A percentile compares a stretch with the other conserved stretches of the same genome.
Evolutionary conservation across 2,113 vertebrate species (phyloP).

Genomic region (Cervus canadensis): DNA sequence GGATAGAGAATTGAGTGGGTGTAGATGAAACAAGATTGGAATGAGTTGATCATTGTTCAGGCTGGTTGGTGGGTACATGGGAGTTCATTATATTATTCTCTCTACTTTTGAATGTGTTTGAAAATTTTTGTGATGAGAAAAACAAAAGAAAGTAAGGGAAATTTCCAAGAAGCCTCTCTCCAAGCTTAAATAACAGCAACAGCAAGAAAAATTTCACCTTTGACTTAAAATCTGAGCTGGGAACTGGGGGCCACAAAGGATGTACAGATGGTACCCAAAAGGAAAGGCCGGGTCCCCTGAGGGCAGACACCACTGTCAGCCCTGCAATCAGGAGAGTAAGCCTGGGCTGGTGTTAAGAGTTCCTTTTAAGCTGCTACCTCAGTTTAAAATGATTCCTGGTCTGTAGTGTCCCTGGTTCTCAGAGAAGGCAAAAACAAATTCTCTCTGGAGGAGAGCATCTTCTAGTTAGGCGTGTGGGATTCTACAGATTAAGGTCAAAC

Average conservation of each 20-base stretch:
- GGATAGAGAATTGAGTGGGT: neutral
- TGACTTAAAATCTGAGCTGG: neutral
- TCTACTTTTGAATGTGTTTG: neutral
- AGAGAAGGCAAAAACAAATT: neutral
- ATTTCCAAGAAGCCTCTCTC: neutral
- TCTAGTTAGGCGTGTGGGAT: neutral
- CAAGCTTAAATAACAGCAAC: neutral
- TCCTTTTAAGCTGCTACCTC: neutral
- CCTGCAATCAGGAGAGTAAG: neutral
- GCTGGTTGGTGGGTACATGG: neutral
- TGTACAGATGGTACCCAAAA: too few relatives aligned
- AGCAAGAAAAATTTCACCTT: neutral
- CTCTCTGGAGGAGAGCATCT: neutral
- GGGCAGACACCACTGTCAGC: fast-evolving
- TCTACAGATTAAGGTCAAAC: neutral
- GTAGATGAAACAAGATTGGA: neutral
- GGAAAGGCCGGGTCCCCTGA: neutral
- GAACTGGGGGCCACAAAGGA: neutral
- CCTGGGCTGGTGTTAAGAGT: neutral
- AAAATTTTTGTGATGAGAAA: neutral
- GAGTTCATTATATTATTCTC: neutral
- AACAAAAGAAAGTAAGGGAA: neutral
- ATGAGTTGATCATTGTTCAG: neutral
- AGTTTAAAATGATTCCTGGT: neutral
- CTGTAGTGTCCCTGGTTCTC: neutral